Evolutionary conservation across 2,113 vertebrate species (phyloP), one percentile per base, ranked within the genome.

Genomic region (Tupaia tana): DNA sequence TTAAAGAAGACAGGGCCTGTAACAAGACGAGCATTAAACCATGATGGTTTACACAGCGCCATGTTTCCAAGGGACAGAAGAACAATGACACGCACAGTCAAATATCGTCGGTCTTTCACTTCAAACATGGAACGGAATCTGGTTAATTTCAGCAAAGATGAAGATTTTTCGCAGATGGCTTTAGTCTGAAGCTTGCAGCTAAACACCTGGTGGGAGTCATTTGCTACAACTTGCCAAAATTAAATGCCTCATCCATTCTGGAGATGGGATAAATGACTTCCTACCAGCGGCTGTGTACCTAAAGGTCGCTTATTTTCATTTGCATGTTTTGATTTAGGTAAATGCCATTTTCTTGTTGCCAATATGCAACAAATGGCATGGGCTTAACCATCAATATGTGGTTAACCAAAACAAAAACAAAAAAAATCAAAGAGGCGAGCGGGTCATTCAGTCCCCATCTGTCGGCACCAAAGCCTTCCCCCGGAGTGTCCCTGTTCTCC

Each of bases 161-260:
- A 86, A 94, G 93, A 74, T 92, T 96, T 91, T 81, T 34, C 92
- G 75, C 95, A 96, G 94, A 20, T 90, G 95, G 74, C 31, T 87
- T 92, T 14, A 58, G 19, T 95, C 89, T 81, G 94, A 96, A 95
- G 69, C 96, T 43, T 31, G 90, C 88, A 92, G 89, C 74, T 67
- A 78, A 96, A 97, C 78, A 95, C 93, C 97, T 97, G 95, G 87
- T 94, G 1, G 96, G 95, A 78, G 94, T 78, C 59, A 86, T 96
- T 93, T 95, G 87, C 14, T n/a, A 88, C 73, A 97, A 92, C 71
- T 70, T 70, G 63, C 80, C 75, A 89, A 96, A 97, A 95, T 90
- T 93, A 98, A 96, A 95, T 93, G 74, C 74, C 80, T 97, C 93
- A 90, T 96, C 97, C 94, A 94, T 96, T 95, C 84, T 85, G 88